A percentile compares a stretch with the other conserved stretches of the same genome.
Evolutionary conservation across 1,140 invertebrate genomes (phyloP).

Genomic region (Pseudomyrmex dendroicus): DNA sequence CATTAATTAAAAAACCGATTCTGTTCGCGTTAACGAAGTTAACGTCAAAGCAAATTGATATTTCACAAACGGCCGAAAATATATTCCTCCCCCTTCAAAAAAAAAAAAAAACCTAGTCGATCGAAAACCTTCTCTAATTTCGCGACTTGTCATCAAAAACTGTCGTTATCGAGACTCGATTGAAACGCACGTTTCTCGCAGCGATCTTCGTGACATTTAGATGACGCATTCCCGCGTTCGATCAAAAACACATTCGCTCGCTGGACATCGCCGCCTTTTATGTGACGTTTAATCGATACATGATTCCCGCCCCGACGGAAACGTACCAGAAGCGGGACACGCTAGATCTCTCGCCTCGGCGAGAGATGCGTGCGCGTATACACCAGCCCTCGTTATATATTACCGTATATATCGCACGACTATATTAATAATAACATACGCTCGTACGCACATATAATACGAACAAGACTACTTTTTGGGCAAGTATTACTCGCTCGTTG

Average conservation of each 20-base stretch:
- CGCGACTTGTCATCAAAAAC: constrained; percentile 22
- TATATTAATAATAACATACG: background rate
- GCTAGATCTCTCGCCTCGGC: constrained; percentile 16
- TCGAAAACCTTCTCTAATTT: constrained; percentile 27
- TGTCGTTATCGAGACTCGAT: constrained; percentile 49
- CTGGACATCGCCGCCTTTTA: constrained; percentile 51
- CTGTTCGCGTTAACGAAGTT: constrained; percentile 8
- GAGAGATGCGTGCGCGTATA: background rate
- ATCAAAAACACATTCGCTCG: constrained; percentile 57
- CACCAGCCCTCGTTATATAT: background rate
- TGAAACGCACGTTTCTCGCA: constrained; percentile 5
- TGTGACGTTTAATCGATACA: constrained; percentile 59
- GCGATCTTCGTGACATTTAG: constrained; percentile 51
- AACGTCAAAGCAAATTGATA: background rate
- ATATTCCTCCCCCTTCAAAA: background rate
- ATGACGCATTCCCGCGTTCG: constrained; percentile 48
- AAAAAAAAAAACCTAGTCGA: background rate
- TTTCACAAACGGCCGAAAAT: background rate
- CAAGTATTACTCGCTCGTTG: background rate
- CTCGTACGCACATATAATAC: background rate
- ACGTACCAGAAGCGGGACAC: constrained; percentile 42
- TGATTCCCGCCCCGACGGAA: constrained; percentile 44
- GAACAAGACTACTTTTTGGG: no score
- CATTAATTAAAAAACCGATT: constrained; percentile 10
- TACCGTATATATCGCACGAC: background rate